Evolutionary conservation across 2,888 invertebrate species (phyloP).

Genomic region (Dilophus febrilis): DNA sequence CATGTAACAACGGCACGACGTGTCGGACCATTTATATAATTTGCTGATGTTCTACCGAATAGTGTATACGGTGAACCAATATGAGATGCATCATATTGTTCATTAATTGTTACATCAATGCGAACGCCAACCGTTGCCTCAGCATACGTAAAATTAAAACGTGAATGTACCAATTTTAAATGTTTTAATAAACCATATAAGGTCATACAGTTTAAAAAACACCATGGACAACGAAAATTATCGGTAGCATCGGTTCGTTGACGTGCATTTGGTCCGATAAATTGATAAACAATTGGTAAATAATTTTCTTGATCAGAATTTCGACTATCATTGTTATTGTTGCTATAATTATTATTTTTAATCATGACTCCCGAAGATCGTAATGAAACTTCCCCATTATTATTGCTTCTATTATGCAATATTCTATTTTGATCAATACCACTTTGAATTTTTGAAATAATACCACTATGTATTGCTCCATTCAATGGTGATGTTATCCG

Average conservation of each 20-base stretch:
- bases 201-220: constrained; percentile 72
- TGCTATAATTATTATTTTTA: no score
- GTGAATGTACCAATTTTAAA: constrained; percentile 79
- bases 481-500: no score
- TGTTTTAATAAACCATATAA: constrained; percentile 85
- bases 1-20: constrained; percentile 43
- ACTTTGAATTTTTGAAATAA: no score
- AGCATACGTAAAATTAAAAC: constrained; percentile 78
- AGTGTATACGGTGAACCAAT: constrained; percentile 83
- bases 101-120: constrained; percentile 90
- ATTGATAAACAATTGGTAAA: constrained; percentile 84
- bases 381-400: no score
- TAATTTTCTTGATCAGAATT: constrained; percentile 26
- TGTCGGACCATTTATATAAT: constrained; percentile 39
- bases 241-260: constrained; percentile 92
- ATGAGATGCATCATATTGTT: constrained; percentile 88
- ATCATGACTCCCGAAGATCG: no score
- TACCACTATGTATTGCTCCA: no score
- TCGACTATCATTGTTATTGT: no score
- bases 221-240: constrained; percentile 92
- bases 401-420: no score
- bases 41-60: constrained; percentile 47
- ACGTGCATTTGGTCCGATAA: constrained; percentile 83
- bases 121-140: constrained; percentile 47
- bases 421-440: no score